phyloP scores from a whole-genome alignment of 30 jellyfish, hydroid and myxozoan genomes.

The Hydractinia echinata region DNA sequence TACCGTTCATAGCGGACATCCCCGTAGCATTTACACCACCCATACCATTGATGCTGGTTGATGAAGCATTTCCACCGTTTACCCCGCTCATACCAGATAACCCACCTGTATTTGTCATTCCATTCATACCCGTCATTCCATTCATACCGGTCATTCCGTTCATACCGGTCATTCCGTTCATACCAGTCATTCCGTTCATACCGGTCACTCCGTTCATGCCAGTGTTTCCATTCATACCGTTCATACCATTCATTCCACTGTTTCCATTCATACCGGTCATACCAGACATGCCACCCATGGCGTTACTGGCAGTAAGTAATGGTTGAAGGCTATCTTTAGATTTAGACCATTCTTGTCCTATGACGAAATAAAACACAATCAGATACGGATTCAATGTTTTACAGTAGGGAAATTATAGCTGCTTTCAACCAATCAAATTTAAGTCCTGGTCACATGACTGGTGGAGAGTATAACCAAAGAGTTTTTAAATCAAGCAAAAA shows the following conservation, averaged over 20 bases:
- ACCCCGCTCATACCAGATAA: background rate
- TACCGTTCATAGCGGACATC: background rate
- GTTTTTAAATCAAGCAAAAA: too few species aligned
- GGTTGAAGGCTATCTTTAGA: background rate
- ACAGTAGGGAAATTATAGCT: too few species aligned
- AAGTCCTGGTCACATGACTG: too few species aligned
- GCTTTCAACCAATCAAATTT: too few species aligned
- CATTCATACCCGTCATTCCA: background rate
- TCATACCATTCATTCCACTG: background rate
- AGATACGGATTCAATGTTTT: too few species aligned
- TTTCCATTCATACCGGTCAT: conserved; percentile 7
- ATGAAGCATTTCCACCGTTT: background rate
- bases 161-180: background rate
- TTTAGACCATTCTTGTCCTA: conserved; percentile 19
- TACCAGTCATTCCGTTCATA: background rate
- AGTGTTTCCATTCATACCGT: background rate
- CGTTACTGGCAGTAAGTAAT: conserved; percentile 8
- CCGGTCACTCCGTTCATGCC: background rate
- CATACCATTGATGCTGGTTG: background rate
- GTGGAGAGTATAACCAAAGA: too few species aligned
- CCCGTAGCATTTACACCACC: background rate
- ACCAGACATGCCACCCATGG: background rate
- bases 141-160: background rate
- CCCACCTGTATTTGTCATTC: background rate
- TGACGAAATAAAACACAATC: too few species aligned